Percentiles rank a stretch among this genome's conserved stretches.
Conservation (phyloP, 2,797 vertebrate genomes). For the Tokudaia muenninki region DNA sequence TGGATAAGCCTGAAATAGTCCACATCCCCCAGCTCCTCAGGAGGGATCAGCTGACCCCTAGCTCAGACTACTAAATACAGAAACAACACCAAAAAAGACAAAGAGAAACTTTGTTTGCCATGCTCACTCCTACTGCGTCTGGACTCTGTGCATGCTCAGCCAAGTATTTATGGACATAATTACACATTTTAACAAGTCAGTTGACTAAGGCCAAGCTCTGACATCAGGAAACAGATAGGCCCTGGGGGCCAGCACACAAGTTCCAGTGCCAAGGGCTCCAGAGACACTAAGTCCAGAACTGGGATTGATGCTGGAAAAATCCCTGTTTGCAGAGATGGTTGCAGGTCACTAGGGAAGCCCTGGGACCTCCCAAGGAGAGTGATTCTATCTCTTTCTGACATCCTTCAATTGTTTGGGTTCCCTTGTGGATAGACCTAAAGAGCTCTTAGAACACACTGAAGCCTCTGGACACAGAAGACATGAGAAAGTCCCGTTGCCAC, state of each 20-base stretch:
- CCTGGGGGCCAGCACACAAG: neutral
- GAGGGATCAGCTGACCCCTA: conserved; percentile 54
- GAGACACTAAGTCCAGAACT: no score
- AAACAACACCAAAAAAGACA: conserved; percentile 56
- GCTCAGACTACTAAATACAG: conserved; percentile 52
- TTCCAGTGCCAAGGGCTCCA: neutral
- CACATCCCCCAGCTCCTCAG: neutral
- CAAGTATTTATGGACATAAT: conserved; percentile 51
- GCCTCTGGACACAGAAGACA: no score
- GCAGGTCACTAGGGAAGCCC: neutral
- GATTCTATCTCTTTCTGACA: no score
- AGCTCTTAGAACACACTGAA: no score
- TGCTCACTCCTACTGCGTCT: conserved; percentile 20
- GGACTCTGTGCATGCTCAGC: conserved; percentile 62
- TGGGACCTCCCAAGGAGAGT: no score
- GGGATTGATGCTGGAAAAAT: neutral
- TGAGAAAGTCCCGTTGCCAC: conserved; percentile 29
- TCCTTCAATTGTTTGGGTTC: no score
- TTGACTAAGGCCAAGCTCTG: neutral
- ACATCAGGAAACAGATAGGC: neutral
- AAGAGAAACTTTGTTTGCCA: conserved; percentile 69
- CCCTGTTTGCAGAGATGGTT: neutral
- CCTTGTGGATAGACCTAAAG: no score
- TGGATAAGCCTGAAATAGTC: neutral
- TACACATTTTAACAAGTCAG: neutral